These are phyloP conservation scores for Mythimna vitellina DNA, from an alignment of 2,888 invertebrate genomes.

Conservation along the genomic window DNA sequence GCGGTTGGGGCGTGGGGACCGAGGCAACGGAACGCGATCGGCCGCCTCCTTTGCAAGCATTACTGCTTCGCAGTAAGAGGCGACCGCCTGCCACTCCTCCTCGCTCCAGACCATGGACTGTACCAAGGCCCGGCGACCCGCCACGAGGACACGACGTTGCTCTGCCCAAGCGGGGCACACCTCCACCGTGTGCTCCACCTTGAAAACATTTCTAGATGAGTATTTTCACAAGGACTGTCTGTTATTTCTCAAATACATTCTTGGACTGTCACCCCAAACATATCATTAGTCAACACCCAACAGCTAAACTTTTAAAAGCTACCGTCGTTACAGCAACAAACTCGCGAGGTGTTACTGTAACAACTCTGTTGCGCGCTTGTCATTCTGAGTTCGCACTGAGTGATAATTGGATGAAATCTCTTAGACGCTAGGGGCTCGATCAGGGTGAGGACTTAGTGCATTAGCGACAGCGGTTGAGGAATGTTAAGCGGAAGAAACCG, in stretches of 20 bases:
- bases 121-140: too few relatives aligned
- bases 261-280: background rate
- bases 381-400: constrained; percentile 39
- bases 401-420: constrained; percentile 65
- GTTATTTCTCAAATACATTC: background rate
- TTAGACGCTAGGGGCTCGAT: constrained; percentile 28
- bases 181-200: too few relatives aligned
- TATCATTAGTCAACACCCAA: background rate
- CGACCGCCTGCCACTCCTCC: too few relatives aligned
- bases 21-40: too few relatives aligned
- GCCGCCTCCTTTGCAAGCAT: too few relatives aligned
- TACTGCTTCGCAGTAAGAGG: too few relatives aligned
- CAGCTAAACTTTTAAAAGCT: constrained; percentile 5
- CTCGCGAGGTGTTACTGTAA: constrained; percentile 19
- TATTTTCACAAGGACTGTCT: background rate
- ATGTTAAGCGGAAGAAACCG: background rate
- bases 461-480: background rate
- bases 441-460: background rate
- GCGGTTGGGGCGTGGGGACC: too few relatives aligned
- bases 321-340: constrained; percentile 29
- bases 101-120: too few relatives aligned
- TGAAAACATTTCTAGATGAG: background rate
- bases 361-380: constrained; percentile 35
- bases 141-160: too few relatives aligned
- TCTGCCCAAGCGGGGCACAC: too few relatives aligned